Evolutionary conservation across 2,888 invertebrate genomes (phyloP).

Genomic region (Peribatodes rhomboidaria): DNA sequence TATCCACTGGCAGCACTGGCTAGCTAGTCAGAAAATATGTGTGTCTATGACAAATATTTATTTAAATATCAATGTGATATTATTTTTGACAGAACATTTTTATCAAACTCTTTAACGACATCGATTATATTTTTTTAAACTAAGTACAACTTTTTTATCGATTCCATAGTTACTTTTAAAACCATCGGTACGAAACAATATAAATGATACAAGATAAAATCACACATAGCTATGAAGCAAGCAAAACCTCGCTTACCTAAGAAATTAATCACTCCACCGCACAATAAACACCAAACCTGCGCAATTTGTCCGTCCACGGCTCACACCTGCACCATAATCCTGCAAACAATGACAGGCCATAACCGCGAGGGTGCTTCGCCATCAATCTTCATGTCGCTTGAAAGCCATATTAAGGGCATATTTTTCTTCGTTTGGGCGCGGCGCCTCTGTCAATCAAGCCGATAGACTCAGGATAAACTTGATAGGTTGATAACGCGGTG

Average conservation of each 20-base stretch:
- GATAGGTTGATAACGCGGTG: constrained; percentile 28
- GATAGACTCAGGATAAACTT: constrained; percentile 66
- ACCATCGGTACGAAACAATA: too few relatives aligned
- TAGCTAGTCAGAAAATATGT: too few relatives aligned
- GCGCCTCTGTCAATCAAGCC: constrained; percentile 74
- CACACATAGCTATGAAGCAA: neutral
- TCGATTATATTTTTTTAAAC: too few relatives aligned
- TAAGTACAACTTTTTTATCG: too few relatives aligned
- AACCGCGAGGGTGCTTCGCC: constrained; percentile 45
- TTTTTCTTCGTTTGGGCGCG: constrained; percentile 68
- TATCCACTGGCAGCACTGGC: too few relatives aligned
- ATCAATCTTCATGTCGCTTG: constrained; percentile 81
- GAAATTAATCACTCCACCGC: neutral
- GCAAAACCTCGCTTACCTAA: neutral
- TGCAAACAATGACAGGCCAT: constrained; percentile 46
- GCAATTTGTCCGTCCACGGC: constrained; percentile 15
- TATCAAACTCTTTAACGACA: too few relatives aligned
- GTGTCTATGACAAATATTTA: too few relatives aligned
- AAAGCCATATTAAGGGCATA: constrained; percentile 70
- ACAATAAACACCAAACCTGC: constrained; percentile 34
- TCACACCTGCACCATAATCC: constrained; percentile 22
- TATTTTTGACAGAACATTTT: too few relatives aligned
- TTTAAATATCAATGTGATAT: too few relatives aligned
- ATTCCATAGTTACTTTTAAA: too few relatives aligned
- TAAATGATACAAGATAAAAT: too few relatives aligned